phyloP scores from a whole-genome alignment of 2,113 vertebrate genomes.

The Cochlearius cochlearius region DNA sequence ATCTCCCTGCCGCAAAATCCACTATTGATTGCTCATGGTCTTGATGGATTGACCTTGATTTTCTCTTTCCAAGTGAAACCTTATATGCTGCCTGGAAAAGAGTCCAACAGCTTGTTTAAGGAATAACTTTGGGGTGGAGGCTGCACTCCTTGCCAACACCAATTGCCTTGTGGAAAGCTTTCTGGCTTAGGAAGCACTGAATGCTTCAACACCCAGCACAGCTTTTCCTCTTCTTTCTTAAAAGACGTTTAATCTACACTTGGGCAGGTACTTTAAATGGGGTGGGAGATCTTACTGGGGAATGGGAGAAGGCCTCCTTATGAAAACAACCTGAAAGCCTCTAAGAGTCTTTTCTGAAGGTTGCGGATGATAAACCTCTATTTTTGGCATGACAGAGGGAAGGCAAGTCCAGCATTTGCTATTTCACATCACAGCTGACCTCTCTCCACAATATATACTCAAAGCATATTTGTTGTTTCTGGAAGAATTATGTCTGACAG shows the following conservation, averaged over 20 bases:
- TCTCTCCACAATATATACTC: background rate
- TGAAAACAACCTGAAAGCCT: background rate
- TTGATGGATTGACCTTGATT: constrained; percentile 20
- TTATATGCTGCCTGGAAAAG: constrained; percentile 12
- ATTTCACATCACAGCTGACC: constrained; percentile 45
- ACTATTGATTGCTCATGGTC: background rate
- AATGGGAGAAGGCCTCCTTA: background rate
- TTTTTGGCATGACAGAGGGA: constrained; percentile 19
- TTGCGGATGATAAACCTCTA: background rate
- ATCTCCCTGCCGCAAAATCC: background rate
- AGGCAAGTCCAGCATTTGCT: background rate
- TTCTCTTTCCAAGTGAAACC: constrained; percentile 37
- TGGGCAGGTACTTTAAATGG: background rate
- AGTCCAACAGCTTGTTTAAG: constrained; percentile 37
- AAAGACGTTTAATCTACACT: background rate
- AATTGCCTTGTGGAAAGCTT: constrained; percentile 46
- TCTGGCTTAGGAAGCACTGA: constrained; percentile 20
- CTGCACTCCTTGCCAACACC: constrained; percentile 28
- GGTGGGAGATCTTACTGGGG: background rate
- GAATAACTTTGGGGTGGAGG: constrained; percentile 40
- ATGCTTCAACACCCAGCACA: background rate
- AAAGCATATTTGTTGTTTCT: constrained; percentile 51
- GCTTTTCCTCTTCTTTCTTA: background rate
- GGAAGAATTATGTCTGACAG: constrained; percentile 48
- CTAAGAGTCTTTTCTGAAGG: background rate